A percentile compares a stretch with the other conserved stretches of the same genome.
phyloP scores from a whole-genome alignment of 2,113 vertebrate species.

The Polypterus bichir region DNA sequence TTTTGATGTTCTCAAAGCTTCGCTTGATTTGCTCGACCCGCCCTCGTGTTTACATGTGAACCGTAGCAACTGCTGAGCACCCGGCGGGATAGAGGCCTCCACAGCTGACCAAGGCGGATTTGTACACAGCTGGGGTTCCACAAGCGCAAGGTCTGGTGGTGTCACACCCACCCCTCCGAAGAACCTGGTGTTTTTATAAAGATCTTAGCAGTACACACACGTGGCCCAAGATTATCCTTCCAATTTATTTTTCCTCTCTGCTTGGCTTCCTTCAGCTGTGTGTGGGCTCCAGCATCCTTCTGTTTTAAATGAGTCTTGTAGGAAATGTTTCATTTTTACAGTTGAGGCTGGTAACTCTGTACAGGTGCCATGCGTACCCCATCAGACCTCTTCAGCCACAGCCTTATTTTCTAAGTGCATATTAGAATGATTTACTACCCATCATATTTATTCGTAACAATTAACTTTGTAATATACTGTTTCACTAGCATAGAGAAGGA shows the following conservation, averaged over 20 bases:
- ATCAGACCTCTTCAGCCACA: no score
- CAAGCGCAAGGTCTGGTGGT: constrained; percentile 3
- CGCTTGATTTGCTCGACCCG: constrained; percentile 1
- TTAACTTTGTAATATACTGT: no score
- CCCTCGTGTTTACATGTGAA: constrained; percentile 14
- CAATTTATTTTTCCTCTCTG: constrained; percentile 74
- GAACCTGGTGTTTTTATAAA: constrained; percentile 20
- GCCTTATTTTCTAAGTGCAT: no score
- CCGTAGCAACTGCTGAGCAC: constrained; percentile 1
- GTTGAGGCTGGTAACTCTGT: constrained; percentile 34
- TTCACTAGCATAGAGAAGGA: no score
- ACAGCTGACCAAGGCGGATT: constrained; percentile 1
- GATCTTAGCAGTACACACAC: constrained; percentile 30
- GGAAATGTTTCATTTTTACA: constrained; percentile 56
- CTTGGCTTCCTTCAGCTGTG: constrained; percentile 52
- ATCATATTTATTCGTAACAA: no score
- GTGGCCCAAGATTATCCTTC: constrained; percentile 41
- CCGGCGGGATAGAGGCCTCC: neutral
- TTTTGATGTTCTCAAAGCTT: constrained; percentile 6
- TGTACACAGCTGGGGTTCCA: constrained; percentile 17
- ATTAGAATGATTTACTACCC: no score
- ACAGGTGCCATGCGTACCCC: constrained; percentile 13
- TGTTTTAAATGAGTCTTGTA: constrained; percentile 58
- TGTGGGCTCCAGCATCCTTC: constrained; percentile 52
- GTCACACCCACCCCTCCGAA: neutral